These are phyloP conservation scores for Eilema sororculum DNA, from an alignment of 2,888 invertebrate genomes.

Conservation along the genomic window DNA sequence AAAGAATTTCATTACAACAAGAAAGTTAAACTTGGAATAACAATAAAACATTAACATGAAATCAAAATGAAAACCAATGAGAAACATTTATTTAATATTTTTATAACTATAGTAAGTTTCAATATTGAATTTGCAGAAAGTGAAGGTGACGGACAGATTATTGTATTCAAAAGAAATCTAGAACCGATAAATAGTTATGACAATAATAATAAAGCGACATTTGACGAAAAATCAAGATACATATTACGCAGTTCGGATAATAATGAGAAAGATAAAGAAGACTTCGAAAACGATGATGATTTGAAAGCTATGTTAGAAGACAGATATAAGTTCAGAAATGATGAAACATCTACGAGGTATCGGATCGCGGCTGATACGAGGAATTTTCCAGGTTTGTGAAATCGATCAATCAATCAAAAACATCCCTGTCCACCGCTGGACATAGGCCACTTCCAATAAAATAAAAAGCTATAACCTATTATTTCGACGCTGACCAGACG, in stretches of 20 bases:
- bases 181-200: background rate
- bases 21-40: constrained; percentile 38
- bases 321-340: constrained; percentile 76
- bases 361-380: constrained; percentile 62
- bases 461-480: too few species aligned
- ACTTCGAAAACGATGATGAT: constrained; percentile 50
- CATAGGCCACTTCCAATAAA: too few species aligned
- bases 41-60: constrained; percentile 46
- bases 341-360: constrained; percentile 72
- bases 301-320: constrained; percentile 73
- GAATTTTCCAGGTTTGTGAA: constrained; percentile 57
- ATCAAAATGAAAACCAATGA: constrained; percentile 46
- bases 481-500: too few species aligned
- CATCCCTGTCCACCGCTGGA: too few species aligned
- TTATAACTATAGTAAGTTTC: constrained; percentile 35
- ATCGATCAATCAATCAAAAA: background rate
- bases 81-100: constrained; percentile 29
- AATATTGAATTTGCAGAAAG: constrained; percentile 7
- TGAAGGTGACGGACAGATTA: background rate
- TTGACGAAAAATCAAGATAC: constrained; percentile 10
- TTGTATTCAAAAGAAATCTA: constrained; percentile 13
- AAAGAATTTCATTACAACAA: constrained; percentile 39
- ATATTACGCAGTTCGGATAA: constrained; percentile 16
- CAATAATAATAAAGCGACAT: background rate
- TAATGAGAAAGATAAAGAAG: constrained; percentile 20